These are phyloP conservation scores for Pholis gunnellus DNA, from an alignment of 2,113 vertebrate genomes.

Conservation along the genomic window DNA sequence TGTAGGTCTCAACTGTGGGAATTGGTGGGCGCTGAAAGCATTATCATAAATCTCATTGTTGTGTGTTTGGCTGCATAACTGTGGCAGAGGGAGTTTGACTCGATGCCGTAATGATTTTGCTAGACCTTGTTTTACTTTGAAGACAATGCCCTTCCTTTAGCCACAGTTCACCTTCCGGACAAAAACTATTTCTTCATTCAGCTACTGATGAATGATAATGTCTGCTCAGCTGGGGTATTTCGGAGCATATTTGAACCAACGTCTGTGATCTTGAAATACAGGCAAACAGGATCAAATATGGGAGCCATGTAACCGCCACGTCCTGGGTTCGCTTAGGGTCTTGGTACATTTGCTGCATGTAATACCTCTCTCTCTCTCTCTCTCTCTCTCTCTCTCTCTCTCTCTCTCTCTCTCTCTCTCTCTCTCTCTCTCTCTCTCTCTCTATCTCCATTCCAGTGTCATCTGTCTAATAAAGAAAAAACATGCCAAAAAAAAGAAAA, in stretches of 20 bases:
- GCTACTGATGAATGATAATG: background rate
- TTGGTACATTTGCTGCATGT: background rate
- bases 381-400: too few relatives aligned
- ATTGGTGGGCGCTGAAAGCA: slow-evolving; percentile 6
- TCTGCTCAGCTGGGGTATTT: background rate
- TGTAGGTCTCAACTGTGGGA: slow-evolving; percentile 17
- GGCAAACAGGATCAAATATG: background rate
- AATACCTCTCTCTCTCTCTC: too few relatives aligned
- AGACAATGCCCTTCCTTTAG: background rate
- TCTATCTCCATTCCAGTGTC: background rate
- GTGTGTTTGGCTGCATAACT: background rate
- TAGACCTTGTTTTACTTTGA: slow-evolving; percentile 15
- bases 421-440: too few relatives aligned
- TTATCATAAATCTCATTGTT: slow-evolving; percentile 33
- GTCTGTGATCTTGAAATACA: slow-evolving; percentile 6
- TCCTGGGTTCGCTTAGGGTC: background rate
- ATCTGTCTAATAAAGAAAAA: background rate
- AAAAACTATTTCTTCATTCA: background rate
- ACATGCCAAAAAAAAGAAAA: background rate
- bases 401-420: too few relatives aligned
- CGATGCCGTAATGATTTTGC: slow-evolving; percentile 15
- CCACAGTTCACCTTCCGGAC: background rate
- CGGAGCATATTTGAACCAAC: background rate
- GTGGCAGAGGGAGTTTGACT: background rate
- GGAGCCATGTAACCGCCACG: background rate